Conservation (phyloP, 2,113 vertebrate genomes). For the Nibea coibor region DNA sequence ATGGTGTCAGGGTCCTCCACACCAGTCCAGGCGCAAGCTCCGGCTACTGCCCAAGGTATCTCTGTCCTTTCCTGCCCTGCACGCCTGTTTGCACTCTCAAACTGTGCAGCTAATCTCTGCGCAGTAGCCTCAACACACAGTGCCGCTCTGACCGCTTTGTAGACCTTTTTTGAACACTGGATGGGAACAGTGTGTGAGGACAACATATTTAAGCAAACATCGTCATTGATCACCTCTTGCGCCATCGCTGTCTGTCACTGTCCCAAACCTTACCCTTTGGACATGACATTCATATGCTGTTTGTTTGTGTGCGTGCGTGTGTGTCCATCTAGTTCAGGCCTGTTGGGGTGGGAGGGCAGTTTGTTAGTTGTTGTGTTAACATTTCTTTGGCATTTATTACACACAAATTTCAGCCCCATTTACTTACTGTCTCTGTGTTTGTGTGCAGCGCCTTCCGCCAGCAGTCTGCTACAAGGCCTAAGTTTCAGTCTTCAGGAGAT, state of each 20-base stretch:
- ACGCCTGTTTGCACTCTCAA: conserved; percentile 61
- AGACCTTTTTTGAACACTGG: conserved; percentile 25
- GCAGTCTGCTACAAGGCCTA: conserved; percentile 96
- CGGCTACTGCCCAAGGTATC: conserved; percentile 89
- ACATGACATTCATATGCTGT: conserved; percentile 33
- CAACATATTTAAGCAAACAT: conserved; percentile 55
- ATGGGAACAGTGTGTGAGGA: conserved; percentile 54
- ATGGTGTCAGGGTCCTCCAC: conserved; percentile 83
- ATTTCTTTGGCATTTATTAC: neutral
- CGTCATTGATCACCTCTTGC: conserved; percentile 73
- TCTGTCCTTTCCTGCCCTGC: conserved; percentile 72
- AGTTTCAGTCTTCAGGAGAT: conserved; percentile 99
- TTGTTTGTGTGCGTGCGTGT: conserved; percentile 10
- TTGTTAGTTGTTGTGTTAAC: conserved; percentile 13
- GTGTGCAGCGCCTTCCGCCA: conserved; percentile 90
- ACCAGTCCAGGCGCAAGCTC: conserved; percentile 82
- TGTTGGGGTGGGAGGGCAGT: neutral
- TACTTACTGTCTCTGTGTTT: conserved; percentile 29
- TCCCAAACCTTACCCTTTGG: conserved; percentile 57
- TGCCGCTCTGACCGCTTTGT: conserved; percentile 36
- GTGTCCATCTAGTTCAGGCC: conserved; percentile 26
- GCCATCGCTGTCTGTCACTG: conserved; percentile 60
- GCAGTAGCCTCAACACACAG: conserved; percentile 50
- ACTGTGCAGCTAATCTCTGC: conserved; percentile 60
- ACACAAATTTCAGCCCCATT: conserved; percentile 1